Evolutionary conservation across 2,888 invertebrate genomes (phyloP).

Genomic region (Stegophylla sp.): DNA sequence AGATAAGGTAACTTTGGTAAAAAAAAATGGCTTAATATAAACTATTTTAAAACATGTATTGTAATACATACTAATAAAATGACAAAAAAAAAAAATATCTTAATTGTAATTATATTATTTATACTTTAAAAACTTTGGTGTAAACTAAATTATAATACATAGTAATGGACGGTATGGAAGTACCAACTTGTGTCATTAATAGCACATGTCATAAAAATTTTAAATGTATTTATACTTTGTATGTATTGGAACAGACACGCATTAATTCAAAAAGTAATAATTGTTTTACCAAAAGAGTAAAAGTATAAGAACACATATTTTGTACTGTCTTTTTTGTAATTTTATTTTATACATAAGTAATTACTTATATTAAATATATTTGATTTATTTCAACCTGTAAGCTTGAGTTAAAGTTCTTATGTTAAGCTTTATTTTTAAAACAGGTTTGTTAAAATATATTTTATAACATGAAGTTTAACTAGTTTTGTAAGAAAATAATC

Average conservation of each 20-base stretch:
- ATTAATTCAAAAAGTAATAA: conserved; percentile 40
- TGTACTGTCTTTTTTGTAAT: conserved; percentile 34
- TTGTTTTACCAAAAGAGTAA: background rate
- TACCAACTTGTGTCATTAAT: conserved; percentile 31
- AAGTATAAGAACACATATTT: conserved; percentile 46
- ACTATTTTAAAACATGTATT: conserved; percentile 15
- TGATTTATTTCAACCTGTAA: conserved; percentile 2
- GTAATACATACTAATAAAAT: conserved; percentile 23
- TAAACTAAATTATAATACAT: conserved; percentile 35
- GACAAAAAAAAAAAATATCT: conserved; percentile 20
- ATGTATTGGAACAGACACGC: conserved; percentile 20
- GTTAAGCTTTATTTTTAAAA: background rate
- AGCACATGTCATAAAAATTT: background rate
- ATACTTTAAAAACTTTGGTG: conserved; percentile 49
- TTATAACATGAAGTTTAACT: background rate
- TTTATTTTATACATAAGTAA: background rate
- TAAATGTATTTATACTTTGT: background rate
- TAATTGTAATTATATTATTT: conserved; percentile 26
- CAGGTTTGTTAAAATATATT: background rate
- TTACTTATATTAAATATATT: conserved; percentile 18
- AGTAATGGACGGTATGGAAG: conserved; percentile 41
- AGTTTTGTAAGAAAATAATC: conserved; percentile 27
- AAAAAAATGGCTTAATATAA: conserved; percentile 35
- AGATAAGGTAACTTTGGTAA: conserved; percentile 45
- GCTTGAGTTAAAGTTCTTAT: background rate